These are phyloP conservation scores for Lethenteron reissneri DNA, from an alignment of 2,113 vertebrate species.

Conservation along the genomic window DNA sequence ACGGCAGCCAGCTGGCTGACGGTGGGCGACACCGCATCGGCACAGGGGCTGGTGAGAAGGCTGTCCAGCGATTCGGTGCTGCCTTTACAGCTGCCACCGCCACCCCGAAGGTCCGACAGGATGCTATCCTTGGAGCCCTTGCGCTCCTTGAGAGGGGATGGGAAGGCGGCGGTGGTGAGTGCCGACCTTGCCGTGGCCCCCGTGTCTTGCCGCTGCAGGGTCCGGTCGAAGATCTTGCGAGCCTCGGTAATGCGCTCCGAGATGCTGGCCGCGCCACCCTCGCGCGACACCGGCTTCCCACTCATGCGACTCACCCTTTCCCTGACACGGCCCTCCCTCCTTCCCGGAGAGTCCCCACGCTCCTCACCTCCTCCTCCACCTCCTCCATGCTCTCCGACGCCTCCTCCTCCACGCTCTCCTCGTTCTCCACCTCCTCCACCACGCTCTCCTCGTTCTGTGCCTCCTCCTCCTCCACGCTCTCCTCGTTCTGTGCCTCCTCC, in stretches of 20 bases:
- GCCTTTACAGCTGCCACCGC: conserved; percentile 26
- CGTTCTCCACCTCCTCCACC: too few species aligned
- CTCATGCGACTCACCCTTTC: conserved; percentile 41
- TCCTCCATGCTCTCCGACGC: too few species aligned
- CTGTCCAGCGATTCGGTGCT: conserved; percentile 84
- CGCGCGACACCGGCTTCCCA: conserved; percentile 35
- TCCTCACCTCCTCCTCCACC: conserved; percentile 27
- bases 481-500: too few species aligned
- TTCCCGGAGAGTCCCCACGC: conserved; percentile 31
- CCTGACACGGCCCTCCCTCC: conserved; percentile 1
- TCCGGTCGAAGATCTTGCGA: conserved; percentile 7
- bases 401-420: too few species aligned
- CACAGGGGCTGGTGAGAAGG: conserved; percentile 48
- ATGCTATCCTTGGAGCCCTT: conserved; percentile 34
- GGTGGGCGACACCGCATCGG: conserved; percentile 69
- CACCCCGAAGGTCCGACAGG: conserved; percentile 5
- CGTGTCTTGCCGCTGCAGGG: conserved; percentile 16
- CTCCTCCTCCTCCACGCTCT: too few species aligned
- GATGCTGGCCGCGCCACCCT: neutral
- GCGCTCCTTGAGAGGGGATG: conserved; percentile 26
- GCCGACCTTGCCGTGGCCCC: too few species aligned
- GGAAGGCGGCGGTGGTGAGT: neutral
- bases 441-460: too few species aligned
- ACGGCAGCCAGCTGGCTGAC: conserved; percentile 90
- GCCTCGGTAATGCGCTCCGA: conserved; percentile 2